A percentile compares a stretch with the other conserved stretches of the same genome.
phyloP scores from a whole-genome alignment of 2,113 vertebrate genomes.

The Parotia lawesii region DNA sequence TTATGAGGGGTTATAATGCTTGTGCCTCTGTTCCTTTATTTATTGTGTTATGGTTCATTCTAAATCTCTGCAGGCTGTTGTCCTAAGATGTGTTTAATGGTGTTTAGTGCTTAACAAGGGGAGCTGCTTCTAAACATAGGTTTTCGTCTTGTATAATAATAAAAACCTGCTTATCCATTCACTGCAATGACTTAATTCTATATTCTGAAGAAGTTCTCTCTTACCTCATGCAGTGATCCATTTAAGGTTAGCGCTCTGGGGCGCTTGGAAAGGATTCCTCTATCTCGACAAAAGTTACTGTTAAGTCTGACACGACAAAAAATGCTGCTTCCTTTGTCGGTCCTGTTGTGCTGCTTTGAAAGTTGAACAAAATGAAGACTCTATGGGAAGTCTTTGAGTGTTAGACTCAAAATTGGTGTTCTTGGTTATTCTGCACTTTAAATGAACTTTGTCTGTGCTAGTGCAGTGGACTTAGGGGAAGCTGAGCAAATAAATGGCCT shows the following conservation, averaged over 20 bases:
- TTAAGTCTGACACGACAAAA: not conserved
- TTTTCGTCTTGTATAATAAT: not conserved
- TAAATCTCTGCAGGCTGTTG: not conserved
- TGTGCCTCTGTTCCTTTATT: not conserved
- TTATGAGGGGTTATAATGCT: rapidly evolving
- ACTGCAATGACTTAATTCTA: not conserved
- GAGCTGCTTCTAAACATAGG: not conserved
- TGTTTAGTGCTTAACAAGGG: not conserved
- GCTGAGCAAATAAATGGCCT: not conserved
- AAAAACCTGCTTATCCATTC: not conserved
- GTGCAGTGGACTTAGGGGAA: not conserved
- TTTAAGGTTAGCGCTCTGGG: not conserved
- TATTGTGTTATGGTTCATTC: not conserved
- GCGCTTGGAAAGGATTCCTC: not conserved
- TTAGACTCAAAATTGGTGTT: not conserved
- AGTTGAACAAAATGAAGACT: not conserved
- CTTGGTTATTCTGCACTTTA: not conserved
- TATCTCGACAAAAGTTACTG: not conserved
- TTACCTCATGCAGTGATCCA: not conserved
- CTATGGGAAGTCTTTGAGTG: not conserved
- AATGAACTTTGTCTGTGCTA: not conserved
- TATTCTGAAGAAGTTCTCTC: not conserved
- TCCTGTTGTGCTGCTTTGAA: not conserved
- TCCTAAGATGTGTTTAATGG: not conserved
- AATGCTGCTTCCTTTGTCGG: not conserved